Conservation (phyloP, 2,888 invertebrate species). For the Heliconius erato region DNA sequence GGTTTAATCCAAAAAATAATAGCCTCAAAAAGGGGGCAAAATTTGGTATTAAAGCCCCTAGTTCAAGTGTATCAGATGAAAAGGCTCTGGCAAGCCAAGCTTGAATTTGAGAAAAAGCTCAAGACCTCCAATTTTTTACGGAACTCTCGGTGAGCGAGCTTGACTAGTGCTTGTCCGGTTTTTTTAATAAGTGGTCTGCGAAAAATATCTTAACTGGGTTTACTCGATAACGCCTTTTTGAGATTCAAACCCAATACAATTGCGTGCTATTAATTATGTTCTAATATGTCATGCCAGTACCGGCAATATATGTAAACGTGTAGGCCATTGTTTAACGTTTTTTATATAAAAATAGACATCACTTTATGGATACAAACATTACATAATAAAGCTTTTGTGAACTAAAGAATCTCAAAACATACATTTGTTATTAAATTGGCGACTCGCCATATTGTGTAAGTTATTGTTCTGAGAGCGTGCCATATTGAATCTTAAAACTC, state of each 20-base stretch:
- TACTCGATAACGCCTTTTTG: too few species aligned
- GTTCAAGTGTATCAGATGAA: too few species aligned
- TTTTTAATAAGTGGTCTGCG: too few species aligned
- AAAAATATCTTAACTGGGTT: too few species aligned
- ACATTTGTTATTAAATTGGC: conserved; percentile 35
- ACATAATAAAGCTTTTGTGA: conserved; percentile 20
- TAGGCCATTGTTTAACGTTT: background rate
- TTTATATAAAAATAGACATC: background rate
- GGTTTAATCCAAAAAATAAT: too few species aligned
- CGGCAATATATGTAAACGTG: background rate
- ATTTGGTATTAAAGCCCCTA: too few species aligned
- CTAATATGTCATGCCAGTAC: background rate
- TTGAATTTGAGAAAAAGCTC: too few species aligned
- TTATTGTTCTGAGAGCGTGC: conserved; percentile 1
- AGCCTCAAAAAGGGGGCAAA: too few species aligned
- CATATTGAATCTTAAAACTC: background rate
- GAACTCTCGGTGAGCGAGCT: too few species aligned
- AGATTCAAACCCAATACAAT: background rate
- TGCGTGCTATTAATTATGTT: background rate
- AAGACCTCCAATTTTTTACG: too few species aligned
- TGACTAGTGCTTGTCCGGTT: too few species aligned
- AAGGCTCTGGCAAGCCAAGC: too few species aligned
- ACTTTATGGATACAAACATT: background rate
- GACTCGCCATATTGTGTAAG: conserved; percentile 26
- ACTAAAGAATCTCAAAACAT: conserved; percentile 21